These are phyloP conservation scores for Sebastes steindachneri DNA, from an alignment of 2,797 vertebrate species.

Conservation along the genomic window DNA sequence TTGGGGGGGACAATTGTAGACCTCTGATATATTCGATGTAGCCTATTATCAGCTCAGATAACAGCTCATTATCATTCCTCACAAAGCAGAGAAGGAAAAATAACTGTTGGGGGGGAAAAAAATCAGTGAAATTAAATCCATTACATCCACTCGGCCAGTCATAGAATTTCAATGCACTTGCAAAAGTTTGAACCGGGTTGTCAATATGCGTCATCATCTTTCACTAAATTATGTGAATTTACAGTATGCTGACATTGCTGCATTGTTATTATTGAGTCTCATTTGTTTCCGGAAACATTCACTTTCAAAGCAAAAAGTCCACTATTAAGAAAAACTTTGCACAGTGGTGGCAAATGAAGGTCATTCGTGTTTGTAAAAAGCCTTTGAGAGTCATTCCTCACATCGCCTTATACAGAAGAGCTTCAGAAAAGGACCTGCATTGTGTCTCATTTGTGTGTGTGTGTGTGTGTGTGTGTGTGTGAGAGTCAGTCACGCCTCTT, in stretches of 20 bases:
- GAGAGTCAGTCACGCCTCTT: slow-evolving; percentile 49
- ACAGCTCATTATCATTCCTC: slow-evolving; percentile 17
- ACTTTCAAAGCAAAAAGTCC: neutral
- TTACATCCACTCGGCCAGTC: slow-evolving; percentile 20
- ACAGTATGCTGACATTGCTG: neutral
- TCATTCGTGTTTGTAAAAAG: slow-evolving; percentile 23
- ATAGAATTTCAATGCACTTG: slow-evolving; percentile 46
- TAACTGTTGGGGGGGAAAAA: neutral
- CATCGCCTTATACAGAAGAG: slow-evolving; percentile 19
- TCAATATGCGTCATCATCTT: slow-evolving; percentile 31
- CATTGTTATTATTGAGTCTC: neutral
- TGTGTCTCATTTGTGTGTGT: slow-evolving; percentile 32
- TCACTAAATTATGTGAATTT: slow-evolving; percentile 11
- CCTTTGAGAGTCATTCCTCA: slow-evolving; percentile 24
- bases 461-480: slow-evolving; percentile 6
- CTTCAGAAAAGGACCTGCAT: slow-evolving; percentile 31
- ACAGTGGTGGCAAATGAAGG: slow-evolving; percentile 11
- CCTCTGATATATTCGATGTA: slow-evolving; percentile 31
- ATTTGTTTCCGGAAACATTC: slow-evolving; percentile 3
- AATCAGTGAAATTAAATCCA: slow-evolving; percentile 41
- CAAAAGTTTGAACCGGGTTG: slow-evolving; percentile 18
- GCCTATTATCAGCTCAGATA: slow-evolving; percentile 25
- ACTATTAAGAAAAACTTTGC: neutral
- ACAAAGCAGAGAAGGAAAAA: slow-evolving; percentile 25
- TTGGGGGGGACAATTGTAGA: slow-evolving; percentile 15